Base-by-base conservation (phyloP, 1,140 invertebrate genomes). In the Bombus cullumanus region DNA sequence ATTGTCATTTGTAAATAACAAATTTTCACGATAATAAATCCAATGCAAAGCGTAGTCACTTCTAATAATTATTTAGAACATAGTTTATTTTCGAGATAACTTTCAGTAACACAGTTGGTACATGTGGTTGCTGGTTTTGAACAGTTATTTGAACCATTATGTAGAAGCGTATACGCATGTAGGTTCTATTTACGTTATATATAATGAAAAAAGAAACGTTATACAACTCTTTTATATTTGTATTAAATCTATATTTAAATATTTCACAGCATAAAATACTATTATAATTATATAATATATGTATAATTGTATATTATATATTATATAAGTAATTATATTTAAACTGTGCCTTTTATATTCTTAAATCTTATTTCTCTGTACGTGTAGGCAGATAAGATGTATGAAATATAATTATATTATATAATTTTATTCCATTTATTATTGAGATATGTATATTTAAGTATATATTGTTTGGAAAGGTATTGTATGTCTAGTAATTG, bases 101-200 rank as follows among this genome's bases (percentile, higher is more conserved):
- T 53, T 47, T 43, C 43, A 47, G 57, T 59, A n/a, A 72, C 80
- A 74, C 69, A 34, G 43, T 43, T 81, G 47, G 18, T 79, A 72
- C 34, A 85, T 37, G 47, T 86, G 75, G 73, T 83, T 83, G 88
- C 80, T 90, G 68, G 83, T 66, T 87, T 90, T 88, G 59, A 78
- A 80, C 64, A 39, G n/a, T 47, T 41, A 53, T 81, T 83, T 88
- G 25, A 18, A 81, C 41, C 47, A 77, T 78, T 84, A 31, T 43
- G 31, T 66, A 28, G 34, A 74, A 72, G 79, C 71, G 69, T 83
- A 81, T 69, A 81, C 69, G n/a, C 64, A 57, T 82, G 31, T 83
- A 80, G 62, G 15, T 84, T 81, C 68, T 74, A 83, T 81, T 68
- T 74, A 53, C 18, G 39, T 6, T 69, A 66, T 43, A 43, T 28